Percentiles rank a stretch among this genome's conserved stretches.
These are phyloP conservation scores for Proales similis DNA, from an alignment of 1,140 invertebrate genomes.

Conservation along the genomic window DNA sequence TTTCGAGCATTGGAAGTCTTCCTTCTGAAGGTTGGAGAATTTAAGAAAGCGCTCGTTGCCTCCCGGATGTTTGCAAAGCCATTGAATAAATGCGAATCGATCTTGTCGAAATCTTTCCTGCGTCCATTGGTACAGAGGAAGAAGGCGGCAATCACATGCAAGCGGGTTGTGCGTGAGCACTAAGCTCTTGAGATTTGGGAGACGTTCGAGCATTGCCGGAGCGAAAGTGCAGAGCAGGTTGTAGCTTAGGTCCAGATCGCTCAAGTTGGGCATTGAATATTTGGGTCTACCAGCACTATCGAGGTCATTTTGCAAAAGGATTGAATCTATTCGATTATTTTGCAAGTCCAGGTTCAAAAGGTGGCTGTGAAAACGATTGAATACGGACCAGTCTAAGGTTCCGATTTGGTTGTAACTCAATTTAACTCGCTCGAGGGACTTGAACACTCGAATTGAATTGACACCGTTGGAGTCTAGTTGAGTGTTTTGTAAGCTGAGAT, in stretches of 20 bases:
- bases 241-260: conserved; percentile 8
- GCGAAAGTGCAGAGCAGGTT: conserved; percentile 18
- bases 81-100: conserved; percentile 20
- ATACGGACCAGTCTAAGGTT: not conserved
- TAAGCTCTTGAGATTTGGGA: conserved; percentile 3
- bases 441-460: not conserved
- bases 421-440: conserved; percentile 6
- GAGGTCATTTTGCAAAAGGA: not conserved
- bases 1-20: no score
- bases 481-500: conserved; percentile 11
- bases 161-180: conserved; percentile 10
- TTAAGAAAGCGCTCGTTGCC: no score
- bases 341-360: conserved; percentile 5
- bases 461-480: not conserved
- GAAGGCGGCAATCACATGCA: conserved; percentile 13
- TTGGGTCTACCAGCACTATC: no score
- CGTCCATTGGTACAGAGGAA: conserved; percentile 9
- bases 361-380: not conserved
- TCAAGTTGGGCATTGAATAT: conserved; percentile 7
- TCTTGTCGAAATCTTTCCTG: not conserved
- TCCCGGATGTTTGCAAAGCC: conserved; percentile 6
- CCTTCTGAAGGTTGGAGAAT: no score
- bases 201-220: not conserved
- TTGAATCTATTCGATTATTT: conserved; percentile 7
- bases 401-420: conserved; percentile 9